Evolutionary conservation across 2,797 vertebrate species (phyloP), one percentile per base, ranked within the genome.

Genomic region (Dicrostonyx torquatus): DNA sequence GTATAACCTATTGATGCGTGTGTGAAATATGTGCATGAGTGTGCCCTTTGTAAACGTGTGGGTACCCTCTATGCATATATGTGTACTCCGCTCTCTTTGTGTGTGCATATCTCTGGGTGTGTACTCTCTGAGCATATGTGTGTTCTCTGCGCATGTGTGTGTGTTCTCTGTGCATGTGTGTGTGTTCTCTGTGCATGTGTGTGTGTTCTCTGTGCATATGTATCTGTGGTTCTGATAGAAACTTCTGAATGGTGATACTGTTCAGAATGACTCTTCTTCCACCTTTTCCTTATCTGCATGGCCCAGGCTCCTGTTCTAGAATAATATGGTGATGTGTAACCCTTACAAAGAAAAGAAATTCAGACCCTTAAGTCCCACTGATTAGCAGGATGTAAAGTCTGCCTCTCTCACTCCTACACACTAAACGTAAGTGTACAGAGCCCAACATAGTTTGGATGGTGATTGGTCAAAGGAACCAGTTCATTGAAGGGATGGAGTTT

Each of bases 391-490:
- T 5, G 24, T 15, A 37, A 26, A 15, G 64, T 22, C 72, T 17
- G 20, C 22, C 20, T 73, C 17, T 43, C 34, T 48, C 24, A 20
- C 62, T 48, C 6, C 22, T 31, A 8, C 50, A 3, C 24, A 29
- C 0, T 0, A 10, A 14, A 34, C 2, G 29, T 18, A 48, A 37
- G 22, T 17, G 40, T 60, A 7, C 24, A 60, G 26, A 6, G 4
- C 18, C 55, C 55, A 1, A 43, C 8, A 12, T 0, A 2, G 29
- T 34, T 55, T 13, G 22, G 24, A 13, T 1, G 24, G 64, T 5
- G 34, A 8, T 8, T 14, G 18, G 6, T 50, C 13, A 31, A 24
- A 45, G 45, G 13, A 1, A 14, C 43, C 24, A 73, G 40, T 22
- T 6, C 9, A 15, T 26, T 14, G 73, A 60, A 29, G 26, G 10